These are phyloP conservation scores for Limnephilus rhombicus DNA, from an alignment of 2,888 invertebrate genomes.

Conservation along the genomic window DNA sequence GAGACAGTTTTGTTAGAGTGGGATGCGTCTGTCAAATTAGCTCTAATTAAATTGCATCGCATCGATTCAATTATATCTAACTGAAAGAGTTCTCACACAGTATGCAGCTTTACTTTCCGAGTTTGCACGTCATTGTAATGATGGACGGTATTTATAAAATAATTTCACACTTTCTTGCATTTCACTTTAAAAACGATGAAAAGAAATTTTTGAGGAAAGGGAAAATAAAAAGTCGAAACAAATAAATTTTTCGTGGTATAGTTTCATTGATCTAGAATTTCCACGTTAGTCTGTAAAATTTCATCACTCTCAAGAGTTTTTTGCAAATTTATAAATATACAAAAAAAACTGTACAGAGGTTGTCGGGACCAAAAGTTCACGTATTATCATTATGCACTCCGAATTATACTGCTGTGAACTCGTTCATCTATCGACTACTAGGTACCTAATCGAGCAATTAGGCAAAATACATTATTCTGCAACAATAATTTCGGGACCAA, in stretches of 20 bases:
- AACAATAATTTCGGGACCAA: too few relatives aligned
- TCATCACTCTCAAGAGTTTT: too few relatives aligned
- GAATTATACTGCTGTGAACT: too few relatives aligned
- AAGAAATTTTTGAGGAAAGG: background rate
- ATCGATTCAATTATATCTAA: background rate
- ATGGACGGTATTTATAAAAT: background rate
- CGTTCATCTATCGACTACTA: too few relatives aligned
- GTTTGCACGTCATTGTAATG: background rate
- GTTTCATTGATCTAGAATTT: too few relatives aligned
- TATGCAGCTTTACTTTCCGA: background rate
- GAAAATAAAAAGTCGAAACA: background rate
- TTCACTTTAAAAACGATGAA: background rate
- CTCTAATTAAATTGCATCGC: background rate
- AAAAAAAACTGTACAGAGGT: too few relatives aligned
- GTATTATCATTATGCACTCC: too few relatives aligned
- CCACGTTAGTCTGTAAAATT: too few relatives aligned
- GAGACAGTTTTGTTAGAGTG: constrained; percentile 41
- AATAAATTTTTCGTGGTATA: background rate
- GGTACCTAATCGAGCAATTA: too few relatives aligned
- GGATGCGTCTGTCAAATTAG: constrained; percentile 33
- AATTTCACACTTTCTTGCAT: background rate
- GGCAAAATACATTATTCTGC: too few relatives aligned
- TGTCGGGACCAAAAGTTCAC: too few relatives aligned
- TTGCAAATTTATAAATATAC: too few relatives aligned
- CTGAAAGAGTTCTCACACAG: background rate